Conservation (phyloP, 2,797 vertebrate genomes). For the Cuniculus paca region DNA sequence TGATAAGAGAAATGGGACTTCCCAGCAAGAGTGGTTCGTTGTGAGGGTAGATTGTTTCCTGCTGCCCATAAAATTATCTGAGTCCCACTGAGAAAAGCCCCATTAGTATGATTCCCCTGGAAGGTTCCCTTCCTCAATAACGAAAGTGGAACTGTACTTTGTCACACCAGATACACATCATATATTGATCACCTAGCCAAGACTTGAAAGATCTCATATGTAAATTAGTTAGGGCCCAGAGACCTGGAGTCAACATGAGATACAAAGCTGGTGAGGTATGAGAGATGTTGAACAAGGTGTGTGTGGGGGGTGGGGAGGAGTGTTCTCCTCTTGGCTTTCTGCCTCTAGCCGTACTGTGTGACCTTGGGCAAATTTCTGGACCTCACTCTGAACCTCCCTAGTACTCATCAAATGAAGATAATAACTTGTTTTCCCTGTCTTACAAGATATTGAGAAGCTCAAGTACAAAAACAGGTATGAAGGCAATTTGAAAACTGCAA, state of each 20-base stretch:
- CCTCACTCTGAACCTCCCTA: neutral
- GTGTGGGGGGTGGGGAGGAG: neutral
- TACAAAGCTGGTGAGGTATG: neutral
- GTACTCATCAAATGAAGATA: neutral
- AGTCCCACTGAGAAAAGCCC: constrained; percentile 52
- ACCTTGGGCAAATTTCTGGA: neutral
- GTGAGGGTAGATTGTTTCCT: constrained; percentile 69
- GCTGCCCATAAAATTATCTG: constrained; percentile 61
- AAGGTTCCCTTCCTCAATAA: constrained; percentile 68
- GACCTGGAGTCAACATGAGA: neutral
- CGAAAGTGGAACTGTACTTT: constrained; percentile 71
- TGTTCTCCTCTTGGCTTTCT: neutral
- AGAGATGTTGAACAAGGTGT: neutral
- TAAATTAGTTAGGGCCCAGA: constrained; percentile 59
- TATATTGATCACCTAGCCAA: constrained; percentile 67
- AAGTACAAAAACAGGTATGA: neutral
- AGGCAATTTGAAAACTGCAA: neutral
- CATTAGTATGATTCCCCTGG: constrained; percentile 33
- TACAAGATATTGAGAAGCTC: neutral
- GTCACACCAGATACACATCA: constrained; percentile 71
- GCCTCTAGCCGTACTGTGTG: neutral
- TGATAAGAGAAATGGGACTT: constrained; percentile 54
- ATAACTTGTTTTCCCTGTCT: neutral
- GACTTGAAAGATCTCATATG: constrained; percentile 68
- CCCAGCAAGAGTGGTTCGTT: constrained; percentile 17